Evolutionary conservation across 2,888 invertebrate genomes (phyloP).

Genomic region (Tetramorium bicarinatum): DNA sequence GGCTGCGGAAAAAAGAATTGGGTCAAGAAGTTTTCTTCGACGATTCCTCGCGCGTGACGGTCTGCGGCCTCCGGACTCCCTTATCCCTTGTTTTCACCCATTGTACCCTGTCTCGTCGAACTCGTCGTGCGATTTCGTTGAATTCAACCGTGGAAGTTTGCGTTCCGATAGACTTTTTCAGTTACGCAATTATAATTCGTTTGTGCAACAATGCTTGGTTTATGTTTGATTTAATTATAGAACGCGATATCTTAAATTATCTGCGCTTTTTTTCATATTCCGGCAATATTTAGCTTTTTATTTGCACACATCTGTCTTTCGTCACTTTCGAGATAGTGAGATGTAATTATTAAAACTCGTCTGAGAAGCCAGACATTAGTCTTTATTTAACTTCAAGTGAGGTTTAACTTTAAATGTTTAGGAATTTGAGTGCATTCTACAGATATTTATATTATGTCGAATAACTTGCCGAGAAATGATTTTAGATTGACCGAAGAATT

Average conservation of each 20-base stretch:
- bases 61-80: conserved; percentile 5
- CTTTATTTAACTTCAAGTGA: not conserved
- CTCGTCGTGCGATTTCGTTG: conserved; percentile 39
- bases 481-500: no score
- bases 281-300: not conserved
- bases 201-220: not conserved
- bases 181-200: not conserved
- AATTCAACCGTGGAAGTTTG: not conserved
- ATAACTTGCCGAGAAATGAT: no score
- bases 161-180: not conserved
- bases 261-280: not conserved
- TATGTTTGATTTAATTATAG: not conserved
- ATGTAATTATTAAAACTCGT: not conserved
- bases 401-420: not conserved
- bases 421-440: no score
- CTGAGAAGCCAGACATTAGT: not conserved
- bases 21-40: conserved; percentile 67
- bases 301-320: not conserved
- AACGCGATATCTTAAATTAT: not conserved
- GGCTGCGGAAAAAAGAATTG: conserved; percentile 58
- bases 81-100: conserved; percentile 41
- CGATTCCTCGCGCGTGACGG: conserved; percentile 40
- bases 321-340: not conserved
- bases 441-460: no score
- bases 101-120: conserved; percentile 30